These are phyloP conservation scores for Spermophilus dauricus DNA, from an alignment of 2,113 vertebrate species.

Conservation along the genomic window DNA sequence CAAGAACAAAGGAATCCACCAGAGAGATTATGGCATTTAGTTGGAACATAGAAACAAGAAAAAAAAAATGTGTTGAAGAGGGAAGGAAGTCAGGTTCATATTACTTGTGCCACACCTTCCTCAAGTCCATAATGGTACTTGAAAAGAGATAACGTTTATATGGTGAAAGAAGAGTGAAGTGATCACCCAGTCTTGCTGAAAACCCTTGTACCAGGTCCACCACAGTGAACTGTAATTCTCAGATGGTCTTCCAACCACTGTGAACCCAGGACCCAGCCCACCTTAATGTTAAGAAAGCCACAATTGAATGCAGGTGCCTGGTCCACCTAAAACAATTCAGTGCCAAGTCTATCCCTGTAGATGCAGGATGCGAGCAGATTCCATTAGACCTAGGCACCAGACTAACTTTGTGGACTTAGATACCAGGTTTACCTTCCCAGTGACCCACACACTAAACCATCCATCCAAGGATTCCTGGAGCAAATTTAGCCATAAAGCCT, in stretches of 20 bases:
- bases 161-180: neutral
- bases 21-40: neutral
- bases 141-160: neutral
- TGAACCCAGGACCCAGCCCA: neutral
- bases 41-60: neutral
- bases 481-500: neutral
- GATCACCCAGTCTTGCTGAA: neutral
- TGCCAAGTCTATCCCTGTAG: neutral
- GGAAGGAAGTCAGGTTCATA: neutral
- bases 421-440: neutral
- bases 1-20: neutral
- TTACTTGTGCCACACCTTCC: neutral
- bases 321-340: neutral
- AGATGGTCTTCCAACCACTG: neutral
- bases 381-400: neutral
- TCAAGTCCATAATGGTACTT: no score
- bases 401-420: neutral
- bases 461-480: neutral
- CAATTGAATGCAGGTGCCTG: neutral
- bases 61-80: neutral
- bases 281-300: neutral
- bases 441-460: neutral
- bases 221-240: neutral
- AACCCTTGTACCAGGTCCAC: no score
- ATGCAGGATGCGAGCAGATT: no score